Percentiles rank a stretch among this genome's conserved stretches.
phyloP scores from a whole-genome alignment of 2,888 invertebrate genomes.

The Cheilosia vulpina region DNA sequence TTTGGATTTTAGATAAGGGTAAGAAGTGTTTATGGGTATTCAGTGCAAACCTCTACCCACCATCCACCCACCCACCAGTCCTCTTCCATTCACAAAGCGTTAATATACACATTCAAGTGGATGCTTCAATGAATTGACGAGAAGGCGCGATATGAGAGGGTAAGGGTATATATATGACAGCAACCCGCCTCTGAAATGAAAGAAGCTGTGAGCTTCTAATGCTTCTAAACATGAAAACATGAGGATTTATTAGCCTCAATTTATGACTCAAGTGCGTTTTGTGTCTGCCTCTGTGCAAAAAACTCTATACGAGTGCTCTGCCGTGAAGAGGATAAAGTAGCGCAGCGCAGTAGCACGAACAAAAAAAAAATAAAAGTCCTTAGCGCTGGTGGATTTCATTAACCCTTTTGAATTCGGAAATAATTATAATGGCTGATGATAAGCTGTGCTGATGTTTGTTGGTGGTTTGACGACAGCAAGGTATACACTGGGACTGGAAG shows the following conservation, averaged over 20 bases:
- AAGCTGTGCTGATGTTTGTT: constrained; percentile 48
- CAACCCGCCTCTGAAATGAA: constrained; percentile 26
- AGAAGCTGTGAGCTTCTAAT: constrained; percentile 50
- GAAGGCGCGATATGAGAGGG: constrained; percentile 2
- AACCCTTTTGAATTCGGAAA: constrained; percentile 63
- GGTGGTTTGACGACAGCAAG: constrained; percentile 50
- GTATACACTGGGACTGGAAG: constrained; percentile 16
- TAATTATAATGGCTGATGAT: constrained; percentile 69
- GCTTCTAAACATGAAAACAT: constrained; percentile 65
- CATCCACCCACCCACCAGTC: too few species aligned
- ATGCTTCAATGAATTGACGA: constrained; percentile 55
- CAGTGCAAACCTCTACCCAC: constrained; percentile 10
- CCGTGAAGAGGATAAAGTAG: constrained; percentile 9
- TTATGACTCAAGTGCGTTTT: constrained; percentile 69
- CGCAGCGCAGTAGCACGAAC: not conserved
- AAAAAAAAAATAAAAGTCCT: constrained; percentile 25
- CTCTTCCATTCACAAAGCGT: constrained; percentile 33
- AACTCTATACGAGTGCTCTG: constrained; percentile 15
- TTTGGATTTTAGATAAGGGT: constrained; percentile 52
- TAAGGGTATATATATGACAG: not conserved
- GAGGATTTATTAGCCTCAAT: constrained; percentile 70
- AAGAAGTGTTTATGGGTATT: constrained; percentile 48
- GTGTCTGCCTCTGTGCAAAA: constrained; percentile 41
- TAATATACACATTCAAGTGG: constrained; percentile 42
- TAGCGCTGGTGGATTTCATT: constrained; percentile 52